Evolutionary conservation across 2,797 vertebrate genomes (phyloP), one percentile per base, ranked within the genome.

Genomic region (Limosa lapponica): DNA sequence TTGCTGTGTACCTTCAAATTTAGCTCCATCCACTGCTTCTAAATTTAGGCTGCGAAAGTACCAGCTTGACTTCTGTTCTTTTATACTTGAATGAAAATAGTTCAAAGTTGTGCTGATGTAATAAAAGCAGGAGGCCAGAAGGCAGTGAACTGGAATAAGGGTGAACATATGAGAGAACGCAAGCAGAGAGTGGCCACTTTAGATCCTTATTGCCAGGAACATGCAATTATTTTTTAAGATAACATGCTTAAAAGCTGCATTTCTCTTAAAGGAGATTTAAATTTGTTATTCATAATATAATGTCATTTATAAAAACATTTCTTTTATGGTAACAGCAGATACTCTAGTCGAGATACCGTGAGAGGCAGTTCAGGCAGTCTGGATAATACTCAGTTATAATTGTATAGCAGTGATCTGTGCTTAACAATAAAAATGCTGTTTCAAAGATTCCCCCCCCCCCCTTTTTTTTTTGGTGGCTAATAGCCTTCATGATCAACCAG

Each of bases 81-180:
- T 87, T 80, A 77, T 87, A 85, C 70, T 73, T 85, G 48, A 73
- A 48, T 91, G 51, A 80, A 95, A 87, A 52, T 82, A 79, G 55
- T 93, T 95, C 77, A 55, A 72, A 93, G 66, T 94, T 89, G 24
- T 88, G 74, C 80, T 90, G 70, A 64, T 89, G 87, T 83, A 87
- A 81, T 75, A 65, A 83, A 92, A 93, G 69, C 51, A 79, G 70
- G 87, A 95, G 69, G 39, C 77, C 55, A 52, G 73, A 84, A 95
- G 58, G 72, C 72, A 83, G n/a, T 72, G 84, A 89, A 64, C 55
- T 66, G 54, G 37, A 77, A 65, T 89, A 90, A 73, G 46, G 28
- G 39, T 78, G 52, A 73, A 64, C 1, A 0, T 90, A 13, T 28
- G 46, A 82, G 70, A 75, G 34, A 74, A 27, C 13, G 17, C 18